These are phyloP conservation scores for Progne subis DNA, from an alignment of 2,113 vertebrate genomes.

Conservation along the genomic window DNA sequence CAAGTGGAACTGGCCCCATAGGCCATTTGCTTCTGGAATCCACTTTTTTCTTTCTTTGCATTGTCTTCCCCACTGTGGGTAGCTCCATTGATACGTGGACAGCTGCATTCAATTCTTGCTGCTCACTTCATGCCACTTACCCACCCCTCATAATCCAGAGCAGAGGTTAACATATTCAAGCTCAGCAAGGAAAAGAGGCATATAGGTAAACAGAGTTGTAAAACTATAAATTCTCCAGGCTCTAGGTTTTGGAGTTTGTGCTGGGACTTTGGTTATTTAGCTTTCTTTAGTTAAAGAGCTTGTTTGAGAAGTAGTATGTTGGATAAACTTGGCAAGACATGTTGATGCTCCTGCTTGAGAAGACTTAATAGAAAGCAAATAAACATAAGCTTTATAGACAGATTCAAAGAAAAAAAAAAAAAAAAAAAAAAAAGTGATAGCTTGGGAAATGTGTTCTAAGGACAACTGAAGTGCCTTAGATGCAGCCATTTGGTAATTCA, in stretches of 20 bases:
- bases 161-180: conserved; percentile 34
- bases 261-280: background rate
- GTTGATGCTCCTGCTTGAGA: background rate
- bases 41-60: conserved; percentile 26
- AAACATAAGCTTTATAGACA: background rate
- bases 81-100: conserved; percentile 39
- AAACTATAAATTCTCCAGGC: background rate
- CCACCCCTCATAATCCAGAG: conserved; percentile 43
- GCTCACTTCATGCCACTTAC: conserved; percentile 61
- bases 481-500: conserved; percentile 14
- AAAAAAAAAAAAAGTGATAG: background rate
- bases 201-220: background rate
- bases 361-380: background rate
- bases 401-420: background rate
- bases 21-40: conserved; percentile 59
- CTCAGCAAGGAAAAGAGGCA: background rate
- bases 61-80: conserved; percentile 50
- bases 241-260: background rate
- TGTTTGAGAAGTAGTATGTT: background rate
- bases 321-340: background rate
- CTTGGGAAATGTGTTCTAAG: background rate
- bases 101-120: conserved; percentile 54
- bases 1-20: conserved; percentile 34
- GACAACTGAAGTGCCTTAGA: background rate
- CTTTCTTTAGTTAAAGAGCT: background rate